Percentiles rank a stretch among this genome's conserved stretches.
phyloP scores from a whole-genome alignment of 2,113 vertebrate genomes.

The Junco hyemalis region DNA sequence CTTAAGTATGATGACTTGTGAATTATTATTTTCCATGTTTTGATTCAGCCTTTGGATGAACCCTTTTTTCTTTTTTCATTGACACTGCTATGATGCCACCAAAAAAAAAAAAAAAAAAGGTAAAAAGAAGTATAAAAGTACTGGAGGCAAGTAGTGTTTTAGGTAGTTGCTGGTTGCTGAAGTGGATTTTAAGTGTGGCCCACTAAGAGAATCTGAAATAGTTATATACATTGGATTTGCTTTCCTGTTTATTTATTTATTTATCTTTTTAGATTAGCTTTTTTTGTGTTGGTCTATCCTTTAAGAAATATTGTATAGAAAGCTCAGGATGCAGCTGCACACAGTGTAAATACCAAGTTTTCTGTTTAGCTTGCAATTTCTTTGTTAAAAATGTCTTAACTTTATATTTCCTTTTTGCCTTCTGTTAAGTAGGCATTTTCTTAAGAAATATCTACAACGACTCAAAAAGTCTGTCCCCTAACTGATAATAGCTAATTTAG shows the following conservation, averaged over 20 bases:
- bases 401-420: neutral
- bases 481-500: neutral
- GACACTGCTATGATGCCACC: accelerated
- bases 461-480: neutral
- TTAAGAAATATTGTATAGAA: neutral
- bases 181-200: neutral
- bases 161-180: neutral
- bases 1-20: neutral
- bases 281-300: neutral
- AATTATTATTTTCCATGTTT: neutral
- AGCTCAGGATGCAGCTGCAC: neutral
- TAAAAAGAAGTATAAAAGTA: neutral
- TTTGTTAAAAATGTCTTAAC: neutral
- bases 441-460: neutral
- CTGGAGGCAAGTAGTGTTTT: neutral
- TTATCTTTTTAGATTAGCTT: neutral
- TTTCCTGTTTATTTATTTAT: neutral
- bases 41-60: neutral
- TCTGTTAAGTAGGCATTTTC: neutral
- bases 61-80: neutral
- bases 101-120: neutral
- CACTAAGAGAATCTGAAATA: neutral
- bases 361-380: neutral
- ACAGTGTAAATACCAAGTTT: neutral
- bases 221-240: accelerated